Evolutionary conservation across 2,888 invertebrate species (phyloP).

Genomic region (Zygogramma bicolorata): DNA sequence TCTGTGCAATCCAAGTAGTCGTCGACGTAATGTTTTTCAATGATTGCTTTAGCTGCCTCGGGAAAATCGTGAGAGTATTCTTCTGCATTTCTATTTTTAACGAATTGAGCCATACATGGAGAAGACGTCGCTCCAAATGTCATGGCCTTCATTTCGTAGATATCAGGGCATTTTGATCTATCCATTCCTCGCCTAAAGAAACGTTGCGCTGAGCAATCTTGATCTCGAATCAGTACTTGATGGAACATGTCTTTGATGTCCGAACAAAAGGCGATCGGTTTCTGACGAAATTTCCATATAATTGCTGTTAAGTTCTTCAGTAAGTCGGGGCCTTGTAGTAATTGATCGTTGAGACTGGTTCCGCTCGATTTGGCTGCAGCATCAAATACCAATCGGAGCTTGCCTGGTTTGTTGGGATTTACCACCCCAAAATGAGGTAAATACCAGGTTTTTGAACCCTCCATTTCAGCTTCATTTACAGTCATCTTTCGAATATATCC

Average conservation of each 20-base stretch:
- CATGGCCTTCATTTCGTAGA: neutral
- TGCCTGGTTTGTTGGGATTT: neutral
- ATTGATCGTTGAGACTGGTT: neutral
- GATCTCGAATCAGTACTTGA: neutral
- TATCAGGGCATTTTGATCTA: too few relatives aligned
- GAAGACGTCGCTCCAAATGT: neutral
- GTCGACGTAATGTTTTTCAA: neutral
- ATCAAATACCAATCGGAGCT: neutral
- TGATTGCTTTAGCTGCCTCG: neutral
- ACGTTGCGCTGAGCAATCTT: neutral
- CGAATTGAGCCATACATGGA: neutral
- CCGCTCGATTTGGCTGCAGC: neutral
- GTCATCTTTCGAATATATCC: too few relatives aligned
- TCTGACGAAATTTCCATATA: too few relatives aligned
- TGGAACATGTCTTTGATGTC: too few relatives aligned
- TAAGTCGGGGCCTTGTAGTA: neutral
- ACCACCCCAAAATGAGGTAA: neutral
- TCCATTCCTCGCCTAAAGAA: too few relatives aligned
- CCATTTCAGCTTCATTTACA: neutral
- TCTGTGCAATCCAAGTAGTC: slow-evolving; percentile 14
- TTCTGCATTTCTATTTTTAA: neutral
- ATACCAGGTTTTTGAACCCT: neutral
- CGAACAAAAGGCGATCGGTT: too few relatives aligned
- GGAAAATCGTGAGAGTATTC: neutral
- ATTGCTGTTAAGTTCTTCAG: neutral